Conservation (phyloP, 2,888 invertebrate genomes). For the Gymnoscelis rufifasciata region DNA sequence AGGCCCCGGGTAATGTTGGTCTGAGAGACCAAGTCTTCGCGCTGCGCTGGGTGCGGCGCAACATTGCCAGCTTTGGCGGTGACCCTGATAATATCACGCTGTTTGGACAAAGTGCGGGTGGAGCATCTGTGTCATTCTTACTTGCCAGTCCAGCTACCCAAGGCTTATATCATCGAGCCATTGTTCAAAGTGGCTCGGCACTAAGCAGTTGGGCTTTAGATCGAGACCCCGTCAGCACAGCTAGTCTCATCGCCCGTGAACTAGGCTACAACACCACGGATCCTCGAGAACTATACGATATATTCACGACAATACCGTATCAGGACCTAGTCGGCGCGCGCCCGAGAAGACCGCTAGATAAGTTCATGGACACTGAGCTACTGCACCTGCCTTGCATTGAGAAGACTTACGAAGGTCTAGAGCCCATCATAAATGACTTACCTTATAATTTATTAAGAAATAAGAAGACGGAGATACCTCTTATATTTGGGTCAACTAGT, state of each 20-base stretch:
- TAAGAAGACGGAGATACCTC: slow-evolving; percentile 44
- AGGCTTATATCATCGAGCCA: slow-evolving; percentile 46
- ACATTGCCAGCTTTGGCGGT: slow-evolving; percentile 38
- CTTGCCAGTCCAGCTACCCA: slow-evolving; percentile 31
- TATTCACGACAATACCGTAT: slow-evolving; percentile 48
- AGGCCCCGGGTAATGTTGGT: slow-evolving; percentile 42
- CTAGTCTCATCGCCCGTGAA: slow-evolving; percentile 55
- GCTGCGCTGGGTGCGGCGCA: slow-evolving; percentile 38
- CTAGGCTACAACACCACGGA: slow-evolving; percentile 53
- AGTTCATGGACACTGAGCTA: slow-evolving; percentile 60
- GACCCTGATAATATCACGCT: slow-evolving; percentile 36
- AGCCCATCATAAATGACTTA: slow-evolving; percentile 54
- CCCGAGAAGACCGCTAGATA: slow-evolving; percentile 48
- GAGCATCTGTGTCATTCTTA: slow-evolving; percentile 32
- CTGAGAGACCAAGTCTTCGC: slow-evolving; percentile 36
- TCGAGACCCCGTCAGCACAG: slow-evolving; percentile 55
- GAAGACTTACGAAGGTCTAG: slow-evolving; percentile 48
- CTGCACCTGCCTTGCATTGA: slow-evolving; percentile 64
- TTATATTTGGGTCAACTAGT: slow-evolving; percentile 56
- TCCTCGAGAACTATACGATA: slow-evolving; percentile 53
- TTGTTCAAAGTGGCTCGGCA: slow-evolving; percentile 63
- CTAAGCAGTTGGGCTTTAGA: slow-evolving; percentile 61
- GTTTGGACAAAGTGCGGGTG: slow-evolving; percentile 38
- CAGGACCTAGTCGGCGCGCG: slow-evolving; percentile 45
- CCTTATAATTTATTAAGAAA: slow-evolving; percentile 56